Evolutionary conservation across 2,888 invertebrate genomes (phyloP).

Genomic region (Pseudococcus longispinus): DNA sequence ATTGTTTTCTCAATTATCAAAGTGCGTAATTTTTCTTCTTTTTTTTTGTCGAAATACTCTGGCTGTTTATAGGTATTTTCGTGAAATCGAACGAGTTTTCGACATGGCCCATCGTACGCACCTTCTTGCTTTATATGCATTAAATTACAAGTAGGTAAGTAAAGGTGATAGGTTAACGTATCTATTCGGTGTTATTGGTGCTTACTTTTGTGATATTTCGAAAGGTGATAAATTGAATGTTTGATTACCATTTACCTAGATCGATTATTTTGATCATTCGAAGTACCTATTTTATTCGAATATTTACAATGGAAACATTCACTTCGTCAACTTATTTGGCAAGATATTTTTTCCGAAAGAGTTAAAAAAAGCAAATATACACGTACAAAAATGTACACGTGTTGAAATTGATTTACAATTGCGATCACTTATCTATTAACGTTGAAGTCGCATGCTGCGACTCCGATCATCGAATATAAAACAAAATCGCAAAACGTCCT

Average conservation of each 20-base stretch:
- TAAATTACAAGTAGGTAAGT: neutral
- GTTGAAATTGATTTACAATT: neutral
- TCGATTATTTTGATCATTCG: neutral
- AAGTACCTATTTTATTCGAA: neutral
- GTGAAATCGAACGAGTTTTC: neutral
- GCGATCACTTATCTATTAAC: neutral
- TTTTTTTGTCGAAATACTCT: neutral
- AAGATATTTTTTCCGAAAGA: neutral
- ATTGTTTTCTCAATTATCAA: neutral
- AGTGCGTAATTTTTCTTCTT: slow-evolving; percentile 13
- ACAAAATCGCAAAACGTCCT: neutral
- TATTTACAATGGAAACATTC: neutral
- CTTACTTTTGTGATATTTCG: neutral
- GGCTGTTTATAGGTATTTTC: neutral
- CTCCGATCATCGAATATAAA: neutral
- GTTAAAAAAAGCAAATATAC: neutral
- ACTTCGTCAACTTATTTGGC: neutral
- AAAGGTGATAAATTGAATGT: neutral
- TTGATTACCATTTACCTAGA: neutral
- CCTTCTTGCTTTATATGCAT: neutral
- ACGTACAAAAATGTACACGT: neutral
- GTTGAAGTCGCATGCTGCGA: too few relatives aligned
- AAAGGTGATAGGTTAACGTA: neutral
- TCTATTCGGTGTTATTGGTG: neutral
- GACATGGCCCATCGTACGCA: neutral